Evolutionary conservation across 2,797 vertebrate genomes (phyloP).

Genomic region (Ctenochaetus hawaiiensis): DNA sequence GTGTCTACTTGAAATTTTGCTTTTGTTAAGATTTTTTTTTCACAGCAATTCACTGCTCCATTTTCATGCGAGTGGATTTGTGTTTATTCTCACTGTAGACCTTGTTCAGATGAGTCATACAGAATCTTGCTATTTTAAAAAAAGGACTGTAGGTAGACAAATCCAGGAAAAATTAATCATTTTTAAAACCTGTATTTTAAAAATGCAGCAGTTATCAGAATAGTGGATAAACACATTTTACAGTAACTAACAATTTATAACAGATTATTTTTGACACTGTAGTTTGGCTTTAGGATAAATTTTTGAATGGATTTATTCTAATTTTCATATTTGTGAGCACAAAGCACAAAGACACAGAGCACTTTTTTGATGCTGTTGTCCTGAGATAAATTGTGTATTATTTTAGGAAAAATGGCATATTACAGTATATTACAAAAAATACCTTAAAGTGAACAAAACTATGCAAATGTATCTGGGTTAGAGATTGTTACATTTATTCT

Average conservation of each 20-base stretch:
- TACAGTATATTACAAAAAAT: neutral
- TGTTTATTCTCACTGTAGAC: slow-evolving; percentile 48
- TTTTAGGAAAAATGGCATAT: neutral
- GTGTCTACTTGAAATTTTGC: slow-evolving; percentile 24
- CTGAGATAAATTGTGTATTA: neutral
- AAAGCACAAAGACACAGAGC: too few relatives aligned
- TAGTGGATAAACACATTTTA: slow-evolving; percentile 6
- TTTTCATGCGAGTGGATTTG: slow-evolving; percentile 31
- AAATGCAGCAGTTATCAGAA: slow-evolving; percentile 3
- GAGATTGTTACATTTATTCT: neutral
- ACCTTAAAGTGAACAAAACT: too few relatives aligned
- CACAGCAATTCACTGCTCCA: neutral
- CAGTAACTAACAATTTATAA: neutral
- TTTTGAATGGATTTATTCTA: slow-evolving; percentile 3
- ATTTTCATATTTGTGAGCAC: neutral
- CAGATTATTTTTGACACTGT: neutral
- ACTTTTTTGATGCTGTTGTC: neutral
- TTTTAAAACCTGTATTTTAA: neutral
- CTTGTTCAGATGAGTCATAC: slow-evolving; percentile 55
- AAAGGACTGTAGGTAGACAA: slow-evolving; percentile 12
- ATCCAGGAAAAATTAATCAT: slow-evolving; percentile 21
- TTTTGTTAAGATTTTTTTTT: slow-evolving; percentile 19
- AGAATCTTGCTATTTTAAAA: slow-evolving; percentile 17
- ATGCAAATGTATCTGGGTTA: neutral
- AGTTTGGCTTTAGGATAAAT: neutral